Evolutionary conservation across 1,140 invertebrate species (phyloP), one percentile per base, ranked within the genome.

Genomic region (Teleogryllus occipitalis): DNA sequence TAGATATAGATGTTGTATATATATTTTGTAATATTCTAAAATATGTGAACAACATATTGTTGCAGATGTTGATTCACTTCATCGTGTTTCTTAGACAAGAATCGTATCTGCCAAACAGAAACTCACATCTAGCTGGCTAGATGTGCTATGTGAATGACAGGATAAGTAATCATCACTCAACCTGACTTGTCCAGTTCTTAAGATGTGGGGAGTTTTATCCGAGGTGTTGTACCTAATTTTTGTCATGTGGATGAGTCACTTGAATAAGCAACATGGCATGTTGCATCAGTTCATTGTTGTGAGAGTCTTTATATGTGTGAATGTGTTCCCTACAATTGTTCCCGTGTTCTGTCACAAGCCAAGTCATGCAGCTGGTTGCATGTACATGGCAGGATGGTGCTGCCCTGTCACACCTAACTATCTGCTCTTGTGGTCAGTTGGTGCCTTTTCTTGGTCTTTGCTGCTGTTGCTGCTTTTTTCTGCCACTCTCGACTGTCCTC

Each of bases 221-320:
- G 12, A 72, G 27, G 15, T 79, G 7, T 79, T 79, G 1, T 78
- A 77, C 10, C 18, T 80, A 22, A 22, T 7, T 15, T 79, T 78
- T 78, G 76, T 78, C 10, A 72, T 78, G 65, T 65, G 54, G 18
- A 65, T 65, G 54, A 65, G 54, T 65, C 54, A 65, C 54, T 65
- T 65, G 7, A 10, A 65, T 39, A 65, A 65, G 54, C 54, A 65
- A 18, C 54, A 65, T 65, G 10, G 10, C 10, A 18, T 65, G 54
- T 65, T 65, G 54, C 54, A 39, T 39, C 27, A 65, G 54, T 65
- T 65, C 54, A 14, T 65, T 65, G 54, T 65, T 65, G 54, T 65
- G 54, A 65, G 54, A 18, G 27, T 39, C 27, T 39, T 39, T 39
- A 39, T 65, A 65, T 65, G 54, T 65, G 54, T 65, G 54, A 65